Conservation (phyloP, 2,797 vertebrate species). For the Manis javanica region DNA sequence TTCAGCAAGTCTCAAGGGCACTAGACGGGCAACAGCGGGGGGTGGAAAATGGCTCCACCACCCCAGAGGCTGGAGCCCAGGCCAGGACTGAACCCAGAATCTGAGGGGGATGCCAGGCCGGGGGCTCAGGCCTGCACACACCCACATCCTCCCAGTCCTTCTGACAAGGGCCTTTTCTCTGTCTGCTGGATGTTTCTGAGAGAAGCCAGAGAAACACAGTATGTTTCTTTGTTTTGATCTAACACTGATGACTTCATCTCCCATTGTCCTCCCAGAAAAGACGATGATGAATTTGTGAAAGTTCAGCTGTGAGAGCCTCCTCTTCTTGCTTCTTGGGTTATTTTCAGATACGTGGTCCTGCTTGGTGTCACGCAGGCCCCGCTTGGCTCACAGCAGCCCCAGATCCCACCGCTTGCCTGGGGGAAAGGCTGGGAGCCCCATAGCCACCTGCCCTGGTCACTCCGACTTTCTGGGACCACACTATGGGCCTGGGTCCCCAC, state of each 20-base stretch:
- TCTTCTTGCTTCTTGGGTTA: slow-evolving; percentile 31
- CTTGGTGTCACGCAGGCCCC: not conserved
- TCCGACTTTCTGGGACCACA: not conserved
- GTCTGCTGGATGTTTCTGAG: not conserved
- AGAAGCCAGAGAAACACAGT: slow-evolving; percentile 54
- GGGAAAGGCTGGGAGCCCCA: not conserved
- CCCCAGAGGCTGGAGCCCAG: not conserved
- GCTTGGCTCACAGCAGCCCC: rapidly evolving
- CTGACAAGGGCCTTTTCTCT: slow-evolving; percentile 60
- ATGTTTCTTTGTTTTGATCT: slow-evolving; percentile 53
- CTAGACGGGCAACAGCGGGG: rapidly evolving
- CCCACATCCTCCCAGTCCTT: not conserved
- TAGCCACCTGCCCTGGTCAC: not conserved
- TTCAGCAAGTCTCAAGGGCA: not conserved
- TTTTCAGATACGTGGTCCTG: not conserved
- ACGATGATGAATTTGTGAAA: slow-evolving; percentile 41
- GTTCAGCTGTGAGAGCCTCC: slow-evolving; percentile 58
- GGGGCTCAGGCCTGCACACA: no score
- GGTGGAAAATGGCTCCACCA: not conserved
- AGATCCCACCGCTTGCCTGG: rapidly evolving
- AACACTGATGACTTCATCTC: slow-evolving; percentile 65
- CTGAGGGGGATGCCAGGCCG: not conserved
- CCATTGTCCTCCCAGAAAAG: slow-evolving; percentile 71
- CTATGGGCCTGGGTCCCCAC: rapidly evolving
- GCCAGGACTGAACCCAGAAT: not conserved